Base-by-base conservation (phyloP, 2,888 invertebrate species). In the Corbicula japonica region DNA sequence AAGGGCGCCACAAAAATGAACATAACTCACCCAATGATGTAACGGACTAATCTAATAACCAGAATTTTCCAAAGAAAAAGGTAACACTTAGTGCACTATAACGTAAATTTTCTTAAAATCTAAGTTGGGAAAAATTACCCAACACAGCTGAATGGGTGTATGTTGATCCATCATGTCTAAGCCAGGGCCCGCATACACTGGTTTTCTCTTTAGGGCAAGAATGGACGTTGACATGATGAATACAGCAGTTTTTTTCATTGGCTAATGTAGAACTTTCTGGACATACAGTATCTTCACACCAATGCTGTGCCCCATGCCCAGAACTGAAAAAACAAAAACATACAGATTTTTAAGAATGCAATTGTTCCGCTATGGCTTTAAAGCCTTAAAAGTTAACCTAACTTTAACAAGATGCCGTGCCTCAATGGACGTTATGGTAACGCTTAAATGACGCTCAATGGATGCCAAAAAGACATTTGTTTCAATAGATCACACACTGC, bases 141-240 rank as follows among this genome's bases (percentile, higher is more conserved):
- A 85, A 46, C 4, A 87, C 88, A 10, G 78, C 60, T 1, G 90
- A 90, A 71, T 90, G 90, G n/a, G 90, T 91, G 79, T 87, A 89
- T 44, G 87, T 85, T 21, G 80, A 68, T 26, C 89, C 90, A 32
- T 46, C 60, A n/a, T 87, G 65, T 1, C 85, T 83, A 48, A 91
- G 88, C 91, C 90, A 91, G 10, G 91, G 91, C 15, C 89, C 90
- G 81, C 91, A 91, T n/a, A 89, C 56, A 10, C 86, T 85, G 0
- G 66, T 71, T 23, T 76, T 60, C 6, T 61, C 76, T 32, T 87
- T 72, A 0, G 90, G 89, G 72, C 89, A 89, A 8, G 87, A 86
- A 81, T 89, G 88, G 15, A 87, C 78, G 46, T 89, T 87, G 56
- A 88, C 85, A 56, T 76, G 87, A 62, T 88, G 84, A 15, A 91